Percentiles rank a stretch among this genome's conserved stretches.
Evolutionary conservation across 2,113 vertebrate species (phyloP).

Genomic region (Crypturellus undulatus): DNA sequence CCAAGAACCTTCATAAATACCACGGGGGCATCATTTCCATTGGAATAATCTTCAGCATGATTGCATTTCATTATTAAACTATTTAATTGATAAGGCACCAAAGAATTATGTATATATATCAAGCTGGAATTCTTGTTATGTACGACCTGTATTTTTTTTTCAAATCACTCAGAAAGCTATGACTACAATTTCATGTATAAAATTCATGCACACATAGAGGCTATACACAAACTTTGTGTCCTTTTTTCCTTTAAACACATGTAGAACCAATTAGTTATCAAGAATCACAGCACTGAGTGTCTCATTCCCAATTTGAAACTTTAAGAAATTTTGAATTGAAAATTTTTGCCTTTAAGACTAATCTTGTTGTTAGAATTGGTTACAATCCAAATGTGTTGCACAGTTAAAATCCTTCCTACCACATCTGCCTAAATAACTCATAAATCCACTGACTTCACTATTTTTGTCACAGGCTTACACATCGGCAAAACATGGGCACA

Average conservation of each 20-base stretch:
- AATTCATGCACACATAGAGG: background rate
- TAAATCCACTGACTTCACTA: background rate
- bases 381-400: background rate
- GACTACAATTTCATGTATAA: background rate
- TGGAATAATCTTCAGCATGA: background rate
- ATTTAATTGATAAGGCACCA: background rate
- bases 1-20: background rate
- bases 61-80: background rate
- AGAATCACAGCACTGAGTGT: background rate
- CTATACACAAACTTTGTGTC: background rate
- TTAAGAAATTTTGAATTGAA: background rate
- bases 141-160: background rate
- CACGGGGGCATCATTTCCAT: background rate
- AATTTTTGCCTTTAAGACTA: background rate
- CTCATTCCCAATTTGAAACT: background rate
- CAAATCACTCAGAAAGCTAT: background rate
- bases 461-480: background rate
- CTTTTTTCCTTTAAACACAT: background rate
- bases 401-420: background rate
- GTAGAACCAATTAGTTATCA: background rate
- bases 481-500: background rate
- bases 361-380: background rate
- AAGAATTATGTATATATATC: background rate
- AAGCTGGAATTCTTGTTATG: background rate
- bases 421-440: background rate